These are phyloP conservation scores for Pentalonia nigronervosa DNA, from an alignment of 1,140 invertebrate species.

Conservation along the genomic window DNA sequence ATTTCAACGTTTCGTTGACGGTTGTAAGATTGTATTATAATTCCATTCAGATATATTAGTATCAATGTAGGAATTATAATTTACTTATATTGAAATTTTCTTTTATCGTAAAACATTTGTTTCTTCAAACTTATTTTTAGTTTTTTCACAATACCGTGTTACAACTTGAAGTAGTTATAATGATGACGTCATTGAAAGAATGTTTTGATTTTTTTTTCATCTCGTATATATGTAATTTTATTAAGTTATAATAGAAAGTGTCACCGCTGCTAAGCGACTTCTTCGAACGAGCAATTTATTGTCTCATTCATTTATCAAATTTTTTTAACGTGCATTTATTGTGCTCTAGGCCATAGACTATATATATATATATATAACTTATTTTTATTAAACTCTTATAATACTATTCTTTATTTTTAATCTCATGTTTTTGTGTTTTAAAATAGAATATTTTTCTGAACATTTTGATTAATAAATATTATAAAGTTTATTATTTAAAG, in stretches of 20 bases:
- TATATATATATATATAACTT: background rate
- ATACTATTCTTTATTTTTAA: background rate
- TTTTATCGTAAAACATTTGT: background rate
- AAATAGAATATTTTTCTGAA: background rate
- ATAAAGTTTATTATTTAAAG: background rate
- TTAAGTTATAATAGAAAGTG: background rate
- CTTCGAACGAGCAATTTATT: background rate
- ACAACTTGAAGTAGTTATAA: background rate
- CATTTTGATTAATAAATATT: background rate
- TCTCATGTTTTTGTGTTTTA: background rate
- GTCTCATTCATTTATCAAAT: background rate
- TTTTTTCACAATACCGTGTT: background rate
- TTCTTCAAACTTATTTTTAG: background rate
- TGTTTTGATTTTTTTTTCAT: background rate
- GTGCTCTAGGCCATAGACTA: background rate
- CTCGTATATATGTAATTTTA: background rate
- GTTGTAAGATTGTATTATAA: no score
- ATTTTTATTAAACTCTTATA: background rate
- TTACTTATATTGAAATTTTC: no score
- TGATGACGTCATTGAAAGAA: background rate
- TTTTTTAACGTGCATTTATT: background rate
- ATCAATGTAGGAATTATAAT: no score
- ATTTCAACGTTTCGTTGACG: no score
- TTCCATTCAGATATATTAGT: no score
- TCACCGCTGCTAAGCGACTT: background rate